Evolutionary conservation across 2,888 invertebrate genomes (phyloP).

Genomic region (Hipparchia semele): DNA sequence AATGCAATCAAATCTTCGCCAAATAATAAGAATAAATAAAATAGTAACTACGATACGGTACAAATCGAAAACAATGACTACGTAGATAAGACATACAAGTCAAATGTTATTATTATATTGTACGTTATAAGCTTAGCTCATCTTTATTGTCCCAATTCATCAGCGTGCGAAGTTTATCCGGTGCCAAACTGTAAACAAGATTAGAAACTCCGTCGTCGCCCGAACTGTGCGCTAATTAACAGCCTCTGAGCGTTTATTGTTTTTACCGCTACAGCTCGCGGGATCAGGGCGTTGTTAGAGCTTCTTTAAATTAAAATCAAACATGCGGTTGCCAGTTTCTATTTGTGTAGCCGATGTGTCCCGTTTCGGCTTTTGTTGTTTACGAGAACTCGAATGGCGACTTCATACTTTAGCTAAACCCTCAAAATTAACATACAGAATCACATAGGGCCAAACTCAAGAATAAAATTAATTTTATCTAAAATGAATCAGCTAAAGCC

Average conservation of each 20-base stretch:
- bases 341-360: conserved; percentile 28
- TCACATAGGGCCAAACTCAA: too few species aligned
- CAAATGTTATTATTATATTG: neutral
- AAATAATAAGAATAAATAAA: too few species aligned
- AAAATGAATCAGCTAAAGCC: conserved; percentile 28
- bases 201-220: conserved; percentile 50
- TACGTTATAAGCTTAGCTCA: neutral
- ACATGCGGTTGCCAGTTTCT: conserved; percentile 29
- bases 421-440: neutral
- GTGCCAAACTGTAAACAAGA: conserved; percentile 55
- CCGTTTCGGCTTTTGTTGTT: conserved; percentile 18
- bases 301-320: conserved; percentile 34
- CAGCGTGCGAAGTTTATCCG: conserved; percentile 27
- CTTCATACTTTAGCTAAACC: neutral
- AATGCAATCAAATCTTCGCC: too few species aligned
- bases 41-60: too few species aligned
- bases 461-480: conserved; percentile 18
- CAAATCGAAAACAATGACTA: neutral
- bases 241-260: conserved; percentile 53
- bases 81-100: neutral
- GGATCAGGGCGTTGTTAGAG: conserved; percentile 24
- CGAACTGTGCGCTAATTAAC: conserved; percentile 53
- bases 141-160: conserved; percentile 16
- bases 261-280: conserved; percentile 25
- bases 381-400: neutral